Conservation (phyloP, 2,797 vertebrate species). For the Hoplostethus atlanticus region DNA sequence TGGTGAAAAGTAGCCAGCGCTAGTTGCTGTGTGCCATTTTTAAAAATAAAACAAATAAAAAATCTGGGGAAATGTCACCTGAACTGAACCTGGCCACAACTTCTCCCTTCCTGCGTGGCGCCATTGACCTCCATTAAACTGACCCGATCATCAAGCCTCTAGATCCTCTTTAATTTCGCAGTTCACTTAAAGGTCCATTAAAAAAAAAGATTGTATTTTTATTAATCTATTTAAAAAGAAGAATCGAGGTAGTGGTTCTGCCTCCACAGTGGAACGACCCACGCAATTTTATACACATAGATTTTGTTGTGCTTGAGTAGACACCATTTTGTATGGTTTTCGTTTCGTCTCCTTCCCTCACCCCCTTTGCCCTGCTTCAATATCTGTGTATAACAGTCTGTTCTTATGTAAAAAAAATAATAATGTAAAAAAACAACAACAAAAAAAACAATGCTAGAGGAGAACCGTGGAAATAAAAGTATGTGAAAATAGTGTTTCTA, state of each 20-base stretch:
- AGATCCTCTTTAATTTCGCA: constrained; percentile 89
- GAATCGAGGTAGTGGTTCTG: constrained; percentile 87
- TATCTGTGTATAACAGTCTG: constrained; percentile 99
- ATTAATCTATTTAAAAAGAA: constrained; percentile 98
- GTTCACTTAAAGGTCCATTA: constrained; percentile 92
- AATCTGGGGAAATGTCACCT: constrained; percentile 81
- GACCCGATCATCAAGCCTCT: constrained; percentile 89
- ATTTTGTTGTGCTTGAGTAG: constrained; percentile 98
- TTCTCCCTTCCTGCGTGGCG: constrained; percentile 80
- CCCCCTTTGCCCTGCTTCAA: constrained; percentile 79
- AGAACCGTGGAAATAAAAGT: constrained; percentile 99
- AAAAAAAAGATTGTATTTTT: constrained; percentile 98
- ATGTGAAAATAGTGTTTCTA: constrained; percentile 97
- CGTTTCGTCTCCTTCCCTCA: constrained; percentile 67
- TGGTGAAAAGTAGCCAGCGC: constrained; percentile 97
- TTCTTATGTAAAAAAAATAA: constrained; percentile 94
- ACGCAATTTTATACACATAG: constrained; percentile 97
- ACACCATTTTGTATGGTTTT: constrained; percentile 95
- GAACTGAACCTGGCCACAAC: constrained; percentile 76
- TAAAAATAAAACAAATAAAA: constrained; percentile 32
- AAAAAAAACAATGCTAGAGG: constrained; percentile 93
- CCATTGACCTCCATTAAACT: constrained; percentile 85
- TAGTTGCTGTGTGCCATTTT: constrained; percentile 97
- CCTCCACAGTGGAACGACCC: constrained; percentile 88
- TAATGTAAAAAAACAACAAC: constrained; percentile 89